Evolutionary conservation across 37 sponge, comb jelly and placozoan species (phyloP).

Genomic region (Chondrilla cf. caribensis): DNA sequence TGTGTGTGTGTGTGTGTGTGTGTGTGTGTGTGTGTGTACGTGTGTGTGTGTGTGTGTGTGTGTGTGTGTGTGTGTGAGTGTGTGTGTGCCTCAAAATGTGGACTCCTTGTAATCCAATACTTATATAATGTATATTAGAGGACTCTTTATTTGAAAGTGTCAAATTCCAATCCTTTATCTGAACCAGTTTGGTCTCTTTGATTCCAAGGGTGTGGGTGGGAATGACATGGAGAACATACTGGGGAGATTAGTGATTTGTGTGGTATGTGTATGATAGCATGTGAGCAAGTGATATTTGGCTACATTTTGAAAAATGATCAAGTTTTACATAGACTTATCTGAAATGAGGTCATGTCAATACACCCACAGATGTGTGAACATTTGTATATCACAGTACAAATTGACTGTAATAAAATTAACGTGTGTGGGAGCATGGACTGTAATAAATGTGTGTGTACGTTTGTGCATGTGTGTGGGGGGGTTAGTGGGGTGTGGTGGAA

Average conservation of each 20-base stretch:
- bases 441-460: not conserved
- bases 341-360: not conserved
- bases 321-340: not conserved
- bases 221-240: not conserved
- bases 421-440: not conserved
- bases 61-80: too few species aligned
- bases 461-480: conserved; percentile 25
- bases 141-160: too few species aligned
- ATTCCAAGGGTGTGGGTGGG: too few species aligned
- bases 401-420: not conserved
- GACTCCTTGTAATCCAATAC: too few species aligned
- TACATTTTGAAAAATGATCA: not conserved
- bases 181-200: too few species aligned
- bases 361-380: not conserved
- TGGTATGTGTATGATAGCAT: not conserved
- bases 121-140: too few species aligned
- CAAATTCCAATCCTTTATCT: too few species aligned
- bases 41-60: too few species aligned
- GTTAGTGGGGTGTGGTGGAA: conserved; percentile 10
- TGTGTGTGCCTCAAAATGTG: too few species aligned
- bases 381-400: not conserved
- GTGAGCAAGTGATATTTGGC: not conserved
- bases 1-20: conserved; percentile 8
- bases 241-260: not conserved
- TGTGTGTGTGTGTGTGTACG: too few species aligned